These are phyloP conservation scores for Andrena hattorfiana DNA, from an alignment of 2,888 invertebrate species.

Conservation along the genomic window DNA sequence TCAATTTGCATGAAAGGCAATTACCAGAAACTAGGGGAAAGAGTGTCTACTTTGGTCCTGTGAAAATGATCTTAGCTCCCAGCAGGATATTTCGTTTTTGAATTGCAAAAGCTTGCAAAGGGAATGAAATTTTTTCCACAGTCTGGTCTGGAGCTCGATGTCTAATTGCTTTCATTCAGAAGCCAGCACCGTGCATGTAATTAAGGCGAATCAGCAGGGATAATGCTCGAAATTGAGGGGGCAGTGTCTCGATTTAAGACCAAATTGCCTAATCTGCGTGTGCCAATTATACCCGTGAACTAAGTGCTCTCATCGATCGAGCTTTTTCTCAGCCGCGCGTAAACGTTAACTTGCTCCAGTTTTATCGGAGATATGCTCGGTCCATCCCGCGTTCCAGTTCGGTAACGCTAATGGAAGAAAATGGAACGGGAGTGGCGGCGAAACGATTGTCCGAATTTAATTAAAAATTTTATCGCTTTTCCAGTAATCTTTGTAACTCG, in stretches of 20 bases:
- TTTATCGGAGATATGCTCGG: neutral
- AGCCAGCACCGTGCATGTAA: slow-evolving; percentile 11
- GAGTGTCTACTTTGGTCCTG: neutral
- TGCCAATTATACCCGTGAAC: slow-evolving; percentile 35
- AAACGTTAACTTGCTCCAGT: slow-evolving; percentile 39
- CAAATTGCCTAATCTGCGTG: slow-evolving; percentile 39
- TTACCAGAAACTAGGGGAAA: neutral
- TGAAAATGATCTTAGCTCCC: neutral
- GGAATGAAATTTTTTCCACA: slow-evolving; percentile 8
- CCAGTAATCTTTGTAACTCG: slow-evolving; percentile 9
- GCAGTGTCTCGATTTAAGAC: slow-evolving; percentile 43
- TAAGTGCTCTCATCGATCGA: slow-evolving; percentile 14
- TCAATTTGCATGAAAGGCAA: neutral
- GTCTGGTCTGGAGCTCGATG: neutral
- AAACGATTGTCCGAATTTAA: slow-evolving; percentile 39
- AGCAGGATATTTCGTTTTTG: neutral
- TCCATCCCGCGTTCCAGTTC: slow-evolving; percentile 20
- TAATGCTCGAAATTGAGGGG: slow-evolving; percentile 40
- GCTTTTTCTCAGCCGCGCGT: slow-evolving; percentile 18
- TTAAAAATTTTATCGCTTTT: slow-evolving; percentile 46
- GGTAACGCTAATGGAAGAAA: slow-evolving; percentile 17
- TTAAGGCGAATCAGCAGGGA: slow-evolving; percentile 34
- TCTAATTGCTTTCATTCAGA: slow-evolving; percentile 53
- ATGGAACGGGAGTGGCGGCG: slow-evolving; percentile 15
- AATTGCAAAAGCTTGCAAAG: neutral